Percentiles rank a stretch among this genome's conserved stretches.
Evolutionary conservation across 2,888 invertebrate genomes (phyloP).

Genomic region (Leptinotarsa haldemani): DNA sequence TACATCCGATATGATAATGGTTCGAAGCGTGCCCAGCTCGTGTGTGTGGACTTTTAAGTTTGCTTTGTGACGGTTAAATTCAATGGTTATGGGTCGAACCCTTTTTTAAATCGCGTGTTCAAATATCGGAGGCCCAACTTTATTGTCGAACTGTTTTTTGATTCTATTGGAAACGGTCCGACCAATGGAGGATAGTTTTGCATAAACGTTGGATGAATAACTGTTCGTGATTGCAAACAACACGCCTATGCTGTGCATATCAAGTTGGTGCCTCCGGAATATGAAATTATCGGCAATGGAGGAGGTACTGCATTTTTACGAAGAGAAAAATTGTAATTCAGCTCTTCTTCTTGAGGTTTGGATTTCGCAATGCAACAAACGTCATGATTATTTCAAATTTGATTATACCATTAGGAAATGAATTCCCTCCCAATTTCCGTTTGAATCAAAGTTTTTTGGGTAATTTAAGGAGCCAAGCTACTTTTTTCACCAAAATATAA

Average conservation of each 20-base stretch:
- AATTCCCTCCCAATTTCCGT: no score
- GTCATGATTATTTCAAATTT: no score
- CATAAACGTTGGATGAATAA: constrained; percentile 47
- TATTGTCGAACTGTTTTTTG: constrained; percentile 51
- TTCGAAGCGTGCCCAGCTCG: constrained; percentile 60
- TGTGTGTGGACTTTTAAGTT: constrained; percentile 57
- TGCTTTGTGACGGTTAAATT: constrained; percentile 48
- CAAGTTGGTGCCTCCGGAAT: not conserved
- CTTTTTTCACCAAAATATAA: no score
- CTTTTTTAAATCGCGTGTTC: constrained; percentile 59
- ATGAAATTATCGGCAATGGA: not conserved
- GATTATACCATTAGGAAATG: no score
- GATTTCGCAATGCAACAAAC: no score
- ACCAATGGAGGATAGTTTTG: constrained; percentile 52
- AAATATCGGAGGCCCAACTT: constrained; percentile 51
- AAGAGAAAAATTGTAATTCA: no score
- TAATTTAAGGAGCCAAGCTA: no score
- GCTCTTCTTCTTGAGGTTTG: no score
- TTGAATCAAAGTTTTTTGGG: no score
- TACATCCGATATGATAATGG: constrained; percentile 55
- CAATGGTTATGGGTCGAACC: constrained; percentile 41
- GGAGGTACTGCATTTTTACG: not conserved
- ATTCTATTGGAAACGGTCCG: constrained; percentile 48
- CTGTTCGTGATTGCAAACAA: constrained; percentile 12
- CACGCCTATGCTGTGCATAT: constrained; percentile 1